phyloP scores from a whole-genome alignment of 2,888 invertebrate genomes.

The Mythimna impura region DNA sequence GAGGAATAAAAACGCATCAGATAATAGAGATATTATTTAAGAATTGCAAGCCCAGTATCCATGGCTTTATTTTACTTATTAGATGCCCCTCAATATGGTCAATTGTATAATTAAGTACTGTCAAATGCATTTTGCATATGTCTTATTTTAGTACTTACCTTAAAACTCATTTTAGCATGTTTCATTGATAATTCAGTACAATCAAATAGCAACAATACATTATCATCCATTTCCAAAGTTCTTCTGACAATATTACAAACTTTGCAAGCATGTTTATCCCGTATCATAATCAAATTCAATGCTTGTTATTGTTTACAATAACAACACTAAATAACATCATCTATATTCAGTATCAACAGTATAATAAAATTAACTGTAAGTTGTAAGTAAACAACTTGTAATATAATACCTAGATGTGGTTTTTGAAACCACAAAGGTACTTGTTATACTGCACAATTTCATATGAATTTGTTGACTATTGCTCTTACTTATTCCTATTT shows the following conservation, averaged over 20 bases:
- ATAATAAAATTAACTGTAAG: background rate
- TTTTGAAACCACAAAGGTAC: background rate
- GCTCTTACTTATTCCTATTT: background rate
- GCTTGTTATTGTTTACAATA: slow-evolving; percentile 14
- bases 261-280: background rate
- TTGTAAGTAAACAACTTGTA: slow-evolving; percentile 19
- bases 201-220: background rate
- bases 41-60: no score
- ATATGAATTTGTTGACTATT: background rate
- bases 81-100: background rate
- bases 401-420: background rate
- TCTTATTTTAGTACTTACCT: background rate
- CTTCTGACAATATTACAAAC: background rate
- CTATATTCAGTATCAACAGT: slow-evolving; percentile 14
- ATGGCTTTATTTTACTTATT: background rate
- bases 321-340: slow-evolving; percentile 20
- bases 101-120: background rate
- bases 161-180: no score
- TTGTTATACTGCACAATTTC: background rate
- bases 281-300: slow-evolving; percentile 3
- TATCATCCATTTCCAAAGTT: no score
- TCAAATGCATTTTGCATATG: background rate
- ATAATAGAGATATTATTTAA: background rate
- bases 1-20: background rate
- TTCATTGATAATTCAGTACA: background rate